Evolutionary conservation across 2,888 invertebrate genomes (phyloP), one percentile per base, ranked within the genome.

Genomic region (Oxyteleia sp.): DNA sequence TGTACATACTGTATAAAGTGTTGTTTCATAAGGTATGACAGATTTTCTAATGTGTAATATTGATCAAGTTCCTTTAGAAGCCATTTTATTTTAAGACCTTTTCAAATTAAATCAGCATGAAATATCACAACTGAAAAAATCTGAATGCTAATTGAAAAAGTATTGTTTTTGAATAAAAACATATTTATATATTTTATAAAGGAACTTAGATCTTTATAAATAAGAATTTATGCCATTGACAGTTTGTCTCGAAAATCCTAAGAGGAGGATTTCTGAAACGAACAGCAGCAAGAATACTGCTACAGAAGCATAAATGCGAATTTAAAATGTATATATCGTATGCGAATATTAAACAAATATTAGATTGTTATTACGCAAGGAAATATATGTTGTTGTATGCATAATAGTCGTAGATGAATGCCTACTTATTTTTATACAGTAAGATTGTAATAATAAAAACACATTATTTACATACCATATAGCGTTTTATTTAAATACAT

Each of bases 1-100:
- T 92, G 92, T 92, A 92, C 89, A 92, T 92, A 92, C 87, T 92
- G 92, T 92, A 92, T 91, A 92, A 92, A 92, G 91, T 76, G 87
- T 85, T 92, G 91, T 91, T 92, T 89, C 85, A 89, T 91, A 92
- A 90, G 88, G 79, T 88, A 87, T 85, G 87, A 89, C 86, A 90
- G 85, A 89, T 87, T 82, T 84, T 85, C 86, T 86, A 15, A 87
- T 80, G 78, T 75, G 72, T 85, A 84, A 88, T 88, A 86, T 68
- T 75, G 86, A 87, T 86, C 85, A 69, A 87, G 89, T 89, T 88
- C 87, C 89, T 87, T 86, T 68, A 83, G 49, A 74, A 41, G 41
- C 13, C 57, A 72, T 66, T 38, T 20, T 45, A 43, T 26, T 49
- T 3, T n/a, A 41, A 41, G 29, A 61, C 20, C 32, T 49, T 23